Base-by-base conservation (phyloP, 2,113 vertebrate genomes). In the Ciconia maguari region DNA sequence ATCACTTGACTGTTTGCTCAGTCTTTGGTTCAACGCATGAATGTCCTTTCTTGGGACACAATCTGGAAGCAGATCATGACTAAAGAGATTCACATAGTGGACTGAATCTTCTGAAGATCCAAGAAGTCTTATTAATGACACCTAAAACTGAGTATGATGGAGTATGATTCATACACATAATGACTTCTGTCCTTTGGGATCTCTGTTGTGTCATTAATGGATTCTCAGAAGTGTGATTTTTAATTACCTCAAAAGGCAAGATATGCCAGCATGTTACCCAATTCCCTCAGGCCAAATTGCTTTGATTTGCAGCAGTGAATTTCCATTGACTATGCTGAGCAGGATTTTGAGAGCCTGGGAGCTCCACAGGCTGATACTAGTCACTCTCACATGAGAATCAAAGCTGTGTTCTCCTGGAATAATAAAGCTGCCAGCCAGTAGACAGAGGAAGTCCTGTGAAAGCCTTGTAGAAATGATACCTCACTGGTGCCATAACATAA, bases 221-320 rank as follows among this genome's bases (percentile, higher is more conserved):
- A 75, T 75, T 93, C 86, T 93, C 64, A 90, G 83, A 96, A 5
- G 42, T 64, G 68, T 81, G 83, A 93, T 87, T 95, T 96, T 96
- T 96, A 96, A 96, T 89, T 92, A 95, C 62, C 36, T 58, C 68
- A 55, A 90, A 95, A 89, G n/a, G 27, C 55, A 89, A 83, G 48
- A 86, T 71, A 62, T 18, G 38, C 20, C 76, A 92, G n/a, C 75
- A 60, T 0, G 5, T 80, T 83, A 66, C 54, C 41, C 25, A 25
- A 24, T 29, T 89, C 85, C 85, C 83, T 95, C 38, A 51, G 60
- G 79, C 66, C 66, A 90, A 62, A 90, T 86, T 91, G 22, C 44
- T 87, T 78, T 82, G 38, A 93, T 90, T 51, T 71, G 29, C 27
- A 51, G 42, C 51, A 70, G 44, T 82, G 65, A 83, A 90, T 92